Evolutionary conservation across 2,113 vertebrate genomes (phyloP).

Genomic region (Notiomystis cincta): DNA sequence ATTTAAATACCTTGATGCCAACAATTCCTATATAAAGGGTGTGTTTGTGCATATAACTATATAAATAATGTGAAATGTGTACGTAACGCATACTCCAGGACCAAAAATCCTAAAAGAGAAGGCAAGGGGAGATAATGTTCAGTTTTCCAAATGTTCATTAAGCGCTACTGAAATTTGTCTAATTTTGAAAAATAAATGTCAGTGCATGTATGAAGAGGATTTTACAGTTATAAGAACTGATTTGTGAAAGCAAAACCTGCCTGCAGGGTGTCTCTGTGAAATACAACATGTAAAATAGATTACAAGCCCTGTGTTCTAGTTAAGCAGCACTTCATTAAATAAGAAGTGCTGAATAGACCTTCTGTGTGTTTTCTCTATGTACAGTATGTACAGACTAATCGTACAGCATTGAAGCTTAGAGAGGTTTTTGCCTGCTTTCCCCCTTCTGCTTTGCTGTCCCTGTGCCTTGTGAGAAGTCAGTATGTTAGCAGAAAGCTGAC

Average conservation of each 20-base stretch:
- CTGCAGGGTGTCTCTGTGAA: neutral
- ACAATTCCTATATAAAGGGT: neutral
- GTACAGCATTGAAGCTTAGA: neutral
- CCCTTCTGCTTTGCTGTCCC: neutral
- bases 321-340: neutral
- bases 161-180: neutral
- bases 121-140: neutral
- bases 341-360: neutral
- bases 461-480: neutral
- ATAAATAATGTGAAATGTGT: neutral
- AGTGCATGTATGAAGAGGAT: neutral
- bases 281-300: neutral
- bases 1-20: neutral
- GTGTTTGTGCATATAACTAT: neutral
- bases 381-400: neutral
- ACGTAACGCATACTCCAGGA: neutral
- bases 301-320: neutral
- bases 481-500: neutral
- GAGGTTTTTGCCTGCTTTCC: neutral
- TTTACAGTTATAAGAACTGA: neutral
- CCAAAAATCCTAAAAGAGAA: neutral
- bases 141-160: neutral
- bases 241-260: neutral
- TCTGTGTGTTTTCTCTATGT: neutral
- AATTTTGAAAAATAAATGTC: neutral